Conservation (phyloP, 2,888 invertebrate species). For the Zhengitettix transpicula region DNA sequence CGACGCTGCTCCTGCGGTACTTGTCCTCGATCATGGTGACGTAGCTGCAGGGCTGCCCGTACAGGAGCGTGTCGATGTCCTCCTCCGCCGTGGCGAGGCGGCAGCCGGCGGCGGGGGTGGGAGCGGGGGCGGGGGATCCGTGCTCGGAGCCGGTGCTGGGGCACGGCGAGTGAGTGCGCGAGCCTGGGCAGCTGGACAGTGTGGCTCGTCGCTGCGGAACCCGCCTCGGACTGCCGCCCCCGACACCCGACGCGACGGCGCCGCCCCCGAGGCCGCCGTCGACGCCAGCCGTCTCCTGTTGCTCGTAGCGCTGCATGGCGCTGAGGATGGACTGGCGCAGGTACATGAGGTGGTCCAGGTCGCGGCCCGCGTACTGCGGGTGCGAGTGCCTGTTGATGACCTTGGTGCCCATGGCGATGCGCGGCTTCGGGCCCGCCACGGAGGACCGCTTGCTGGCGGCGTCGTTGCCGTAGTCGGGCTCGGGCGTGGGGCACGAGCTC, state of each 20-base stretch:
- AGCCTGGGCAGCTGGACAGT: constrained; percentile 12
- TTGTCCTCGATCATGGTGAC: constrained; percentile 14
- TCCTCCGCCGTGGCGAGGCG: constrained; percentile 15
- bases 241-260: not conserved
- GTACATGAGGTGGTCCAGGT: constrained; percentile 19
- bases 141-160: constrained; percentile 1
- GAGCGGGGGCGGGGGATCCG: not conserved
- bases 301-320: constrained; percentile 19
- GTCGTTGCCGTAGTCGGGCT: constrained; percentile 18
- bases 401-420: constrained; percentile 21
- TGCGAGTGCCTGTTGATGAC: constrained; percentile 17
- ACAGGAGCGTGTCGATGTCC: constrained; percentile 19
- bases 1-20: constrained; percentile 12
- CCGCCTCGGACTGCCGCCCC: constrained; percentile 2
- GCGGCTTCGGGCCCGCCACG: constrained; percentile 16
- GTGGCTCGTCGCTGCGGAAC: not conserved
- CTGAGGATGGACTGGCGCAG: constrained; percentile 19
- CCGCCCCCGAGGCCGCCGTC: not conserved
- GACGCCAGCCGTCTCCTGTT: constrained; percentile 2
- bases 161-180: constrained; percentile 13
- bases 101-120: constrained; percentile 11
- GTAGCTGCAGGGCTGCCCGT: constrained; percentile 15
- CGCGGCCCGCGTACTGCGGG: constrained; percentile 12
- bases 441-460: constrained; percentile 14
- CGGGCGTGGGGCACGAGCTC: constrained; percentile 23